Base-by-base conservation (phyloP, 1,140 invertebrate species). In the Cheumatopsyche charites region DNA sequence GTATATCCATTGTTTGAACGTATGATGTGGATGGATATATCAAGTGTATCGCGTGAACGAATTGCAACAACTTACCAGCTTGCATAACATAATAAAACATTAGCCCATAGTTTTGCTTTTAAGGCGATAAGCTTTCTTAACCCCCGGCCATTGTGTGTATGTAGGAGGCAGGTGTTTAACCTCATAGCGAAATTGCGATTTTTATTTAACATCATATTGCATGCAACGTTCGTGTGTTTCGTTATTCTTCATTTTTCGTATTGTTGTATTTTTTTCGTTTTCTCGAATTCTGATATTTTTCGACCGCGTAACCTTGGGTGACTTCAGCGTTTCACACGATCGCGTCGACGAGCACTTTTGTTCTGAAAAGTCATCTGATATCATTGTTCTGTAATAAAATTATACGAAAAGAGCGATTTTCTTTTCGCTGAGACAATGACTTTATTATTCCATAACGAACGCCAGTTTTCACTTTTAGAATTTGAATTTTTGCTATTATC, bases 111-210 rank as follows among this genome's bases (percentile, higher is more conserved):
- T 58, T n/a, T n/a, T 55, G 66, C 66, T 68, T 68, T 52, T 68
- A 55, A 45, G 49, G 47, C 47, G 49, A 68, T 68, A 55, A 68
- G 66, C 66, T 68, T 68, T 55, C 45, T 67, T 67, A 67, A 63
- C 62, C 29, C n/a, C 62, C 29, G 15, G 62, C 62, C 23, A 63
- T 63, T 42, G 62, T 45, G 23, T 26, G 47, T 52, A 58, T 58
- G 55, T 58, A 58, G 55, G 55, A 58, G 55, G 55, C 55, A 58
- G 55, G 55, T 58, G 55, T 19, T 58, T 58, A 58, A 58, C 55
- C 55, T 58, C 55, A 58, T 58, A 19, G 23, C 21, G 55, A 58
- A 58, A 58, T 58, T 23, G 55, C 21, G 55, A 58, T 58, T 58
- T 58, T 58, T n/a, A n/a, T n/a, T n/a, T 21, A 21, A 58, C 55